A percentile compares a stretch with the other conserved stretches of the same genome.
Evolutionary conservation across 2,797 vertebrate species (phyloP).

Genomic region (Leucoraja ocellata): DNA sequence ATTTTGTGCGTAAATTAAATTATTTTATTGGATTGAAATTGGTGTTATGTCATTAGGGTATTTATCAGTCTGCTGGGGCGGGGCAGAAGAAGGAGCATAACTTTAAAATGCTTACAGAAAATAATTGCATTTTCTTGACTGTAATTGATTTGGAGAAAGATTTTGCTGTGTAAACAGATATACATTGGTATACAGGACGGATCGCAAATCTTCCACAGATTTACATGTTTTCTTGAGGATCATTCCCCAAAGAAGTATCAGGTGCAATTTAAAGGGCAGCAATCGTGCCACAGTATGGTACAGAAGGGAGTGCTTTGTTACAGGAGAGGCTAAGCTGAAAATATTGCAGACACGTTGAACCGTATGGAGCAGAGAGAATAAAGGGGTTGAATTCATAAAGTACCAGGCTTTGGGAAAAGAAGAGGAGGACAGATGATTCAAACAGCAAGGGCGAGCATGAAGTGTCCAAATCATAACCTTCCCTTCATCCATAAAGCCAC

Average conservation of each 20-base stretch:
- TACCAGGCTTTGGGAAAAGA: background rate
- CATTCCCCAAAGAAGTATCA: background rate
- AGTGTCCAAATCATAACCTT: background rate
- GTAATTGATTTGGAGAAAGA: too few species aligned
- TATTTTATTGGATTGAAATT: background rate
- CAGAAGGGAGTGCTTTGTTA: too few species aligned
- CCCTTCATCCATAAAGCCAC: background rate
- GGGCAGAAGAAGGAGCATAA: background rate
- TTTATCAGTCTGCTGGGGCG: background rate
- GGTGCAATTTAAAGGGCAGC: background rate
- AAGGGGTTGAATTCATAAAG: background rate
- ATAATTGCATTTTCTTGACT: background rate
- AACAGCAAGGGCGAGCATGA: background rate
- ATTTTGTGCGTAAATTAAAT: background rate
- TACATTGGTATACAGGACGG: too few species aligned
- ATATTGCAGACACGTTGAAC: background rate
- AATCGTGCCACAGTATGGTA: too few species aligned
- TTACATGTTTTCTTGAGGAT: background rate
- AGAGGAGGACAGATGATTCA: background rate
- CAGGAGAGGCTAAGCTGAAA: background rate
- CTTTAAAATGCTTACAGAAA: background rate
- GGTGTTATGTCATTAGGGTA: background rate
- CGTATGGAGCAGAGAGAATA: background rate
- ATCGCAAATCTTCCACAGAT: background rate
- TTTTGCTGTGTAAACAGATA: background rate